phyloP scores from a whole-genome alignment of 2,113 vertebrate genomes.

The Caranx ignobilis region DNA sequence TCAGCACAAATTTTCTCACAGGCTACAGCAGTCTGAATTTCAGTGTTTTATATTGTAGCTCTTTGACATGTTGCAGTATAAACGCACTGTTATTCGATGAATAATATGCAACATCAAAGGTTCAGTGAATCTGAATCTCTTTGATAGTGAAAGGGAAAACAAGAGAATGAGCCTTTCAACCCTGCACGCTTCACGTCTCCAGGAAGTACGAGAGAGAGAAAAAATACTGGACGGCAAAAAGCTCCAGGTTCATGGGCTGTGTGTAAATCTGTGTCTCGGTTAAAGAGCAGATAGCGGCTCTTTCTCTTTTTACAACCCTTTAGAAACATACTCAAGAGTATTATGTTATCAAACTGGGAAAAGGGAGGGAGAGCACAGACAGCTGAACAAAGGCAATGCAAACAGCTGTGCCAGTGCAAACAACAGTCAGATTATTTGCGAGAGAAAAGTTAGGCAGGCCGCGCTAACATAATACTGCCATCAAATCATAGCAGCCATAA shows the following conservation, averaged over 20 bases:
- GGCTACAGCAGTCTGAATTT: background rate
- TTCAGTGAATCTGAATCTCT: conserved; percentile 33
- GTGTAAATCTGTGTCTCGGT: conserved; percentile 70
- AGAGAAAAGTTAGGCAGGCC: conserved; percentile 66
- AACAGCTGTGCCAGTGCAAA: conserved; percentile 83
- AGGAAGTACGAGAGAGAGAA: conserved; percentile 49
- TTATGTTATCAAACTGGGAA: conserved; percentile 79
- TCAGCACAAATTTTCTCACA: background rate
- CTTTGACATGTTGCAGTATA: conserved; percentile 3
- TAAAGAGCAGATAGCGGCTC: conserved; percentile 66
- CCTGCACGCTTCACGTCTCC: conserved; percentile 29
- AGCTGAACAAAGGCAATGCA: conserved; percentile 80
- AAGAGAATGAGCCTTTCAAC: conserved; percentile 50
- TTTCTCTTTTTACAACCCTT: conserved; percentile 69
- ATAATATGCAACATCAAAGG: conserved; percentile 45
- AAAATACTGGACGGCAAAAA: conserved; percentile 50
- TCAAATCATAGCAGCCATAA: conserved; percentile 55
- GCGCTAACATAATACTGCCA: conserved; percentile 65
- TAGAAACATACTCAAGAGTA: conserved; percentile 74
- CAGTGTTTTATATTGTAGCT: background rate
- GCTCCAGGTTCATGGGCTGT: conserved; percentile 56
- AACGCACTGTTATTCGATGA: conserved; percentile 35
- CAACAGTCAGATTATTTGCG: conserved; percentile 76
- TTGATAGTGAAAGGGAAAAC: conserved; percentile 50
- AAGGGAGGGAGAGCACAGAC: conserved; percentile 68